A percentile compares a stretch with the other conserved stretches of the same genome.
Evolutionary conservation across 2,113 vertebrate species (phyloP).

Genomic region (Fukomys damarensis): DNA sequence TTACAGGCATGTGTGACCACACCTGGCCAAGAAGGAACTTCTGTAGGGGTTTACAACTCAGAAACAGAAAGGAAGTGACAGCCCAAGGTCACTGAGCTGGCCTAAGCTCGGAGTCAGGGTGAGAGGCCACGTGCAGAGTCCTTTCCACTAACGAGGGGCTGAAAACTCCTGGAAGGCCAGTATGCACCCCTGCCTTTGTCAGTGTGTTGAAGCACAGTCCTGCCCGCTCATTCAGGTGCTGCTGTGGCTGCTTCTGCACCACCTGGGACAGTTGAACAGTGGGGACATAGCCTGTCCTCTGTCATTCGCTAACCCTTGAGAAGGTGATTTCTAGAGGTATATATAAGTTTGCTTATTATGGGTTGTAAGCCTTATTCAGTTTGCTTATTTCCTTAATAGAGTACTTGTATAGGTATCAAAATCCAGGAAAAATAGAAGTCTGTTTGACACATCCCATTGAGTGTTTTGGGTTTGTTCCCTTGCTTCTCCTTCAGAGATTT

Average conservation of each 20-base stretch:
- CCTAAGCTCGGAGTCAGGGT: neutral
- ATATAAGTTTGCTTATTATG: neutral
- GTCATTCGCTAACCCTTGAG: neutral
- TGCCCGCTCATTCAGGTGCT: neutral
- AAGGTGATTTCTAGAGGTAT: neutral
- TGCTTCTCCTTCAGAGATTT: neutral
- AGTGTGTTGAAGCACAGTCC: neutral
- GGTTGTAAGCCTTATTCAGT: neutral
- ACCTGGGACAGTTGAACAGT: neutral
- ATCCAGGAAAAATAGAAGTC: neutral
- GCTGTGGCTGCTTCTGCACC: neutral
- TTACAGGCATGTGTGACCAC: neutral
- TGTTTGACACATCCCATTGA: neutral
- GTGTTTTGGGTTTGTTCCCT: slow-evolving; percentile 24
- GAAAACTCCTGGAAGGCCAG: neutral
- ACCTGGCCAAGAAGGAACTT: neutral
- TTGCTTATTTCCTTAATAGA: neutral
- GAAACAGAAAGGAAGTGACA: neutral
- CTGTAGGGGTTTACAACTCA: neutral
- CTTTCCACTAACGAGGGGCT: neutral
- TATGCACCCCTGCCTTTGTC: neutral
- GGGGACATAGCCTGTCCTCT: neutral
- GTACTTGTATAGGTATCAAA: neutral
- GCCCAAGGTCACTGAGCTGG: neutral
- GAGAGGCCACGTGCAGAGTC: neutral